phyloP scores from a whole-genome alignment of 2,113 vertebrate genomes.

The Aythya baeri region DNA sequence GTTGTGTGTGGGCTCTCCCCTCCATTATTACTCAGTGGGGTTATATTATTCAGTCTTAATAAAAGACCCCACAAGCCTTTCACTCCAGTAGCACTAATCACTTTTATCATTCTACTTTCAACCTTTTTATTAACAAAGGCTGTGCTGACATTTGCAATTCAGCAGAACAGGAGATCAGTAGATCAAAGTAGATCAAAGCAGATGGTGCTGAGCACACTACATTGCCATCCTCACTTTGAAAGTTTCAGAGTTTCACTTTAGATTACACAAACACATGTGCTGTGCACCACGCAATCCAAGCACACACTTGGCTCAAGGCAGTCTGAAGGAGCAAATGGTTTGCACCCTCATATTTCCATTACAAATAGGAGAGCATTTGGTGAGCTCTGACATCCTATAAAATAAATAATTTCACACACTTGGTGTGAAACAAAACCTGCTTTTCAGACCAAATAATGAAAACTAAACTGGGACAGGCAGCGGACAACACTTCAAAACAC shows the following conservation, averaged over 20 bases:
- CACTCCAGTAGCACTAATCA: neutral
- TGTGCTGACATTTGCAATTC: neutral
- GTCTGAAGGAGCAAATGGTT: neutral
- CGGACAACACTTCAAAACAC: neutral
- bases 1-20: neutral
- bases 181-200: neutral
- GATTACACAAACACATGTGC: neutral
- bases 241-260: neutral
- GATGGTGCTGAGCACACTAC: rapidly evolving
- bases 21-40: neutral
- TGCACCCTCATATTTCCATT: neutral
- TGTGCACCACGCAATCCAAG: neutral
- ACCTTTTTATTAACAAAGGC: neutral
- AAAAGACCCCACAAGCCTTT: neutral
- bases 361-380: neutral
- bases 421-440: neutral
- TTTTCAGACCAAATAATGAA: neutral
- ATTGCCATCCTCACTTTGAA: neutral
- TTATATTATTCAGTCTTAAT: neutral
- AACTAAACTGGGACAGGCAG: neutral
- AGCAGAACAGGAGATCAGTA: neutral
- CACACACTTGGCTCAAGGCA: neutral
- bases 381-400: neutral
- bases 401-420: neutral
- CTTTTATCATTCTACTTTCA: neutral